Base-by-base conservation (phyloP, 2,888 invertebrate genomes). In the Pharmacophagus antenor region DNA sequence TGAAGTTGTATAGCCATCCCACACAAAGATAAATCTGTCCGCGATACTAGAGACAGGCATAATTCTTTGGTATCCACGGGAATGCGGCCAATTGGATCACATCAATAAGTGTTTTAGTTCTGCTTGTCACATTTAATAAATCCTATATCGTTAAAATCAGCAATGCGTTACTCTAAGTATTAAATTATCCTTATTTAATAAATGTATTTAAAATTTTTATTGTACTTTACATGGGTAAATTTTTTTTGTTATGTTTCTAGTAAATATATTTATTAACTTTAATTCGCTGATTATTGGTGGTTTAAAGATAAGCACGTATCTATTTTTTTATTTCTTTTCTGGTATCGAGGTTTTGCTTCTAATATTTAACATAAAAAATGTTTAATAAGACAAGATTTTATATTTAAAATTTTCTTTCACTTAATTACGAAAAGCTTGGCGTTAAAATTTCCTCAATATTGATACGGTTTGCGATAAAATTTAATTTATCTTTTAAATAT, bases 1-100 rank as follows among this genome's bases (percentile, higher is more conserved):
- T 71, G 63, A 69, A 67, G 67, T 65, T 62, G 63, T 65, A 58
- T 58, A 65, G 54, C 62, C 68, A 59, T 55, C 67, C 69, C 65
- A 69, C 66, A 65, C 67, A 22, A 20, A 65, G 70, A 80, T 82
- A 83, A 82, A 86, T 82, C 80, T 79, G 78, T 84, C 81, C 74
- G 69, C 68, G 66, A 63, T 58, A 62, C 65, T 66, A 67, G 69
- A 72, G 69, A 67, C 71, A 73, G 66, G 70, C 65, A 69, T 73
- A 73, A 79, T 78, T 74, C 82, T 80, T 77, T 76, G 69, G 71
- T 70, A 70, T 73, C 62, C 59, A 62, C 68, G 69, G 66, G 70
- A 73, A 66, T 72, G 69, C 67, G 67, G 71, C 76, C 82, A 77
- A 81, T 80, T 79, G 82, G 75, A 80, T 78, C 66, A 67, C 73